Conservation (phyloP, 2,888 invertebrate species). For the Orgyia antiqua region DNA sequence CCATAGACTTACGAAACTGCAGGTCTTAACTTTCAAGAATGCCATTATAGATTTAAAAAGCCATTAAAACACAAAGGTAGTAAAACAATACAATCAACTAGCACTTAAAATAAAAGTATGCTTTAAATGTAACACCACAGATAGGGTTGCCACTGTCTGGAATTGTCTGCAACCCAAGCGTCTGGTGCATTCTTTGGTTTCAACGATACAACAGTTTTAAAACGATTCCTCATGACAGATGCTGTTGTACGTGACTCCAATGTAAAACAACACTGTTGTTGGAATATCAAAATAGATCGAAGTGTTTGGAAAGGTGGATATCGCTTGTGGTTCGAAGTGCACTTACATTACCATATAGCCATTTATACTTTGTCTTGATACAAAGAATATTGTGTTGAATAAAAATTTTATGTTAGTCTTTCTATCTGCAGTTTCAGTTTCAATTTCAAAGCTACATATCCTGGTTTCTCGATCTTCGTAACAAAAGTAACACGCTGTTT, state of each 20-base stretch:
- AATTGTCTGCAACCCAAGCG: constrained; percentile 21
- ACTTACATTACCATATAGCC: constrained; percentile 26
- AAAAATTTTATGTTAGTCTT: no score
- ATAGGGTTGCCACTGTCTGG: constrained; percentile 15
- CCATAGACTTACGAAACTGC: no score
- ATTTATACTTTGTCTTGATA: constrained; percentile 9
- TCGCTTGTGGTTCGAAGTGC: constrained; percentile 22
- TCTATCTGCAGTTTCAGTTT: no score
- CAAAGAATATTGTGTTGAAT: no score
- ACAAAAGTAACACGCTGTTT: no score
- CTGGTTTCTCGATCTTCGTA: no score
- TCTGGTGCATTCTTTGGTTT: constrained; percentile 39
- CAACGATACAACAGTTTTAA: constrained; percentile 53
- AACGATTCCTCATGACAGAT: constrained; percentile 55
- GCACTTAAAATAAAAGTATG: constrained; percentile 26
- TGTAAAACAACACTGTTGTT: constrained; percentile 47
- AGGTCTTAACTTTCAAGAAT: no score
- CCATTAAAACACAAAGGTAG: constrained; percentile 8
- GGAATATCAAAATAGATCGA: constrained; percentile 50
- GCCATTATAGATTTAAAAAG: no score
- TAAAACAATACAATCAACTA: constrained; percentile 20
- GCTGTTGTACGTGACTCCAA: constrained; percentile 55
- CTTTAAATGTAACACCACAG: constrained; percentile 17
- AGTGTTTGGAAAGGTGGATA: constrained; percentile 22
- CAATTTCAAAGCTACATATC: no score